These are phyloP conservation scores for Cheirogaleus medius DNA, from an alignment of 2,113 vertebrate species.

Conservation along the genomic window DNA sequence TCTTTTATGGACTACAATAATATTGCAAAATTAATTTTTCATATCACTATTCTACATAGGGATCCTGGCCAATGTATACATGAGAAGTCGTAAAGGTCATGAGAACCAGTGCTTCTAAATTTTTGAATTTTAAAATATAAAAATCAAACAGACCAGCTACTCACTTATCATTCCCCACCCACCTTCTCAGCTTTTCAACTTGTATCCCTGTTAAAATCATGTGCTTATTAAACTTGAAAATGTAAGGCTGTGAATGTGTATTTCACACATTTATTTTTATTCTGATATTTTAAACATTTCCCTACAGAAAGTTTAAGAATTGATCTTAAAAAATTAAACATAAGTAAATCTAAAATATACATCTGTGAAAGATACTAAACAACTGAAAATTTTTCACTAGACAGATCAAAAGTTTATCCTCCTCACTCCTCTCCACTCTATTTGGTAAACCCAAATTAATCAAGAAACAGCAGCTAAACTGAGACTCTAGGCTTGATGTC, in stretches of 20 bases:
- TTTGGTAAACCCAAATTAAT: background rate
- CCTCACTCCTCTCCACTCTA: accelerated
- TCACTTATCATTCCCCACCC: background rate
- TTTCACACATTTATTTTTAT: constrained; percentile 75
- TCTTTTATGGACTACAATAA: background rate
- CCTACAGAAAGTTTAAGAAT: constrained; percentile 48
- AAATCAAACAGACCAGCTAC: background rate
- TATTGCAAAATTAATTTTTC: background rate
- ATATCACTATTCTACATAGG: background rate
- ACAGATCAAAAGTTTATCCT: background rate
- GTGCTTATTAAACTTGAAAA: constrained; percentile 61
- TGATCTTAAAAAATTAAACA: constrained; percentile 9
- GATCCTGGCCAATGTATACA: background rate
- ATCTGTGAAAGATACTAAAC: background rate
- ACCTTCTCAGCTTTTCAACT: background rate
- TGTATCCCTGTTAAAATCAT: constrained; percentile 30
- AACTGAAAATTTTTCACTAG: background rate
- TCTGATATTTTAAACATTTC: constrained; percentile 64
- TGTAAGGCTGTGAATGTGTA: constrained; percentile 36
- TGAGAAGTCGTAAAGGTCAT: background rate
- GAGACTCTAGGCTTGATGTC: accelerated
- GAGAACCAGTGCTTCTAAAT: background rate
- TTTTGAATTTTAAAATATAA: background rate
- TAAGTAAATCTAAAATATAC: constrained; percentile 11
- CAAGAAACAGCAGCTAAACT: background rate